Evolutionary conservation across 2,888 invertebrate species (phyloP).

Genomic region (Erebia epiphron): DNA sequence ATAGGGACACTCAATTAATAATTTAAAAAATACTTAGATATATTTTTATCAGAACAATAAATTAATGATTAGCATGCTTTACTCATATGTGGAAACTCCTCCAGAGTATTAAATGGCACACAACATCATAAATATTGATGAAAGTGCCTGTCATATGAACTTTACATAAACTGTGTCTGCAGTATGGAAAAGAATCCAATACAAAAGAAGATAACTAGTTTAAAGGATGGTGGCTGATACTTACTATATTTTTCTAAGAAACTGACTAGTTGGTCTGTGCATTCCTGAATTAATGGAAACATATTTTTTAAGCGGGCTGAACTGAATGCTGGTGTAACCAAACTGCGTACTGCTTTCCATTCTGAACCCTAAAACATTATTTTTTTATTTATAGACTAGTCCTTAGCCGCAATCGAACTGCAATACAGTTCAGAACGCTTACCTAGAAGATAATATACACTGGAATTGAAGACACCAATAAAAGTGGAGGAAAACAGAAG

Average conservation of each 20-base stretch:
- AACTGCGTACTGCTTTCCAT: constrained; percentile 80
- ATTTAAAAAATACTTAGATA: too few relatives aligned
- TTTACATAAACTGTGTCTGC: background rate
- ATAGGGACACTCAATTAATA: too few relatives aligned
- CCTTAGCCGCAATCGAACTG: too few relatives aligned
- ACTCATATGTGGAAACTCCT: too few relatives aligned
- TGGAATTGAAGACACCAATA: too few relatives aligned
- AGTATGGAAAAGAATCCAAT: background rate
- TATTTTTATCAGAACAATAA: too few relatives aligned
- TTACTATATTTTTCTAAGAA: constrained; percentile 69
- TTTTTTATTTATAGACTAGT: background rate
- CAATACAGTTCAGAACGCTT: background rate
- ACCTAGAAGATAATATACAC: too few relatives aligned
- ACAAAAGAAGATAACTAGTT: too few relatives aligned
- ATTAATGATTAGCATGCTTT: too few relatives aligned
- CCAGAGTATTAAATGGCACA: too few relatives aligned
- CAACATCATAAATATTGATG: too few relatives aligned
- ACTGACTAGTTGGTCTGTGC: constrained; percentile 73
- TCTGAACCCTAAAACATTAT: constrained; percentile 63
- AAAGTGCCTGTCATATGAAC: background rate
- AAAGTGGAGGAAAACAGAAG: too few relatives aligned
- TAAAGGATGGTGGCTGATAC: constrained; percentile 22
- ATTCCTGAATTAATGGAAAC: constrained; percentile 72
- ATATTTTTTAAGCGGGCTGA: constrained; percentile 79
- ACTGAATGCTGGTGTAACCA: constrained; percentile 80